Conservation (phyloP, 2,797 vertebrate species). For the Argya squamiceps region DNA sequence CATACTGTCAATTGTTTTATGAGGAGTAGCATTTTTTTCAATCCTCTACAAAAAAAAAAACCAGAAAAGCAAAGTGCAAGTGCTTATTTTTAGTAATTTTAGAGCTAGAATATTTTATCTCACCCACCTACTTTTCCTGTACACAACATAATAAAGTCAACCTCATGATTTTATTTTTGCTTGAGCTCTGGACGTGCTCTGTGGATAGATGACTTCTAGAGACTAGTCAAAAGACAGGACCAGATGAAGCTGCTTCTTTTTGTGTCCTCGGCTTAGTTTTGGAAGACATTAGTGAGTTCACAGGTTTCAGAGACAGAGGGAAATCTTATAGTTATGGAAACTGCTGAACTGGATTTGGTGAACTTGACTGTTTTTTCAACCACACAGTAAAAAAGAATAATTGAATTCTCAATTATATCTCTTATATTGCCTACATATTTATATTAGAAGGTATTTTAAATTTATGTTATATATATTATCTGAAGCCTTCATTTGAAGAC, state of each 20-base stretch:
- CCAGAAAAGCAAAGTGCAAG: not conserved
- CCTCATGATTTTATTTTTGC: not conserved
- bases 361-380: not conserved
- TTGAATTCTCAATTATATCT: not conserved
- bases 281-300: not conserved
- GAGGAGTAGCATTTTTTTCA: not conserved
- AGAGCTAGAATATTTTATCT: not conserved
- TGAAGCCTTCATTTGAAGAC: not conserved
- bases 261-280: not conserved
- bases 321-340: not conserved
- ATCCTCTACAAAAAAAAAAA: not conserved
- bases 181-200: not conserved
- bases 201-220: not conserved
- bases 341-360: not conserved
- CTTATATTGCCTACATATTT: not conserved
- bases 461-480: not conserved
- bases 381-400: not conserved
- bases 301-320: not conserved
- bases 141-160: not conserved
- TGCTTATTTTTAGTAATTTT: not conserved
- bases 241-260: not conserved
- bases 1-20: not conserved
- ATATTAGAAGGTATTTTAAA: not conserved
- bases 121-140: not conserved
- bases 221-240: not conserved